Evolutionary conservation across 2,113 vertebrate species (phyloP), one percentile per base, ranked within the genome.

Genomic region (Pomatostomus ruficeps): DNA sequence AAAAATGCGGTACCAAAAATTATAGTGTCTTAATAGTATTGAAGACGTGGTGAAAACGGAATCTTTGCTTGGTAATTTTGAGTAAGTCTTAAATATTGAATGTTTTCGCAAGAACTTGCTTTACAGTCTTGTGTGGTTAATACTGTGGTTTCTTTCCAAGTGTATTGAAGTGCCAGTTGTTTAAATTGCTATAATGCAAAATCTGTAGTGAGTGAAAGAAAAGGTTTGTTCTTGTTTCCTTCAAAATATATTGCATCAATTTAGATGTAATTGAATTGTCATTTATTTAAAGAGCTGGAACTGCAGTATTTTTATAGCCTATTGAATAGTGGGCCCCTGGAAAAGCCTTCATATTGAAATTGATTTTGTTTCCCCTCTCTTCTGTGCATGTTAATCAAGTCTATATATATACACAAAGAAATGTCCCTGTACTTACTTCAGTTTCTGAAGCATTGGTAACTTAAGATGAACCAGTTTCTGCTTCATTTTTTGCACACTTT

Each of bases 351-450:
- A 51, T 88, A 66, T 80, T 78, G 20, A 73, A 71, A 88, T 42
- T 7, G 18, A n/a, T 52, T 71, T 49, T 51, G 10, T 14, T 7
- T 6, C 0, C 0, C 4, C 29, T 21, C 8, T 12, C 13, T 55
- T 46, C n/a, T 63, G 4, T 72, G 36, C 28, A 9, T 62, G 31
- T 67, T 87, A 54, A 67, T 74, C 15, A 35, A 35, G 21, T 46
- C 17, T 81, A 33, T 12, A 46, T 23, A n/a, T 6, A 42, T 3
- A 33, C 2, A 43, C 1, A 0, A 15, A 75, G 12, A 83, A 7
- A 63, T 72, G 12, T 35, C 80, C 40, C 24, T 78, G 18, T 67
- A 46, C 17, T 54, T 58, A 48, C 1, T 33, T 55, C 24, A 79
- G 25, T 74, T 77, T 67, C 40, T 48, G 25, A 77, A 89, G 20